Percentiles rank a stretch among this genome's conserved stretches.
Conservation (phyloP, 2,113 vertebrate species). For the Gadus macrocephalus region DNA sequence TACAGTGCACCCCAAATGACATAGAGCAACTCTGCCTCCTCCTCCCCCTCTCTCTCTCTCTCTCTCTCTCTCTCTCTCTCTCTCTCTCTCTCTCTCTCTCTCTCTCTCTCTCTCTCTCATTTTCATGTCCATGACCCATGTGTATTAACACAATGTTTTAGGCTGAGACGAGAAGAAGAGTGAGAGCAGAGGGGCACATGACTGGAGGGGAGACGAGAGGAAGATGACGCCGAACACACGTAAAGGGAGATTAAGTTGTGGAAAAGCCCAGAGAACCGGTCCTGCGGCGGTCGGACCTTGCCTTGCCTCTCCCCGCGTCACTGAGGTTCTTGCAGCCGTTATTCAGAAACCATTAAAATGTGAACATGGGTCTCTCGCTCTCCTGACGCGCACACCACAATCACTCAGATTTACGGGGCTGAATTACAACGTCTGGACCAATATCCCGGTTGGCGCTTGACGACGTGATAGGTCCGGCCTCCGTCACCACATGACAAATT, state of each 20-base stretch:
- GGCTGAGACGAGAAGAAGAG: background rate
- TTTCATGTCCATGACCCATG: constrained; percentile 51
- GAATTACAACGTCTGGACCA: constrained; percentile 32
- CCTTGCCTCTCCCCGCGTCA: constrained; percentile 9
- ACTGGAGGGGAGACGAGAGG: constrained; percentile 1
- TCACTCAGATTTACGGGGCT: constrained; percentile 57
- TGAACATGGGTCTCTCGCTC: background rate
- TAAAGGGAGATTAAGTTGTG: constrained; percentile 21
- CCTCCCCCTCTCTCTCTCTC: constrained; percentile 1
- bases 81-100: too few relatives aligned
- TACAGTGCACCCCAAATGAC: constrained; percentile 33
- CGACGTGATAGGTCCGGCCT: constrained; percentile 25
- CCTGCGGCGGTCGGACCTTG: background rate
- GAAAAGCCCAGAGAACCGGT: constrained; percentile 27
- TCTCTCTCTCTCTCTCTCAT: constrained; percentile 20
- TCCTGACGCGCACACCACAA: constrained; percentile 26
- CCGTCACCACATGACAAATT: constrained; percentile 42
- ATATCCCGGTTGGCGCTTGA: constrained; percentile 32
- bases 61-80: background rate
- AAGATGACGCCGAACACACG: constrained; percentile 1
- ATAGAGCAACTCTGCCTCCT: constrained; percentile 24
- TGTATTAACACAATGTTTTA: constrained; percentile 43
- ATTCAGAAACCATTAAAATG: constrained; percentile 47
- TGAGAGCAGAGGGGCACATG: background rate
- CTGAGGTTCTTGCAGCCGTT: constrained; percentile 10